These are phyloP conservation scores for Chloroclystis v-ata DNA, from an alignment of 2,888 invertebrate genomes.

Conservation along the genomic window DNA sequence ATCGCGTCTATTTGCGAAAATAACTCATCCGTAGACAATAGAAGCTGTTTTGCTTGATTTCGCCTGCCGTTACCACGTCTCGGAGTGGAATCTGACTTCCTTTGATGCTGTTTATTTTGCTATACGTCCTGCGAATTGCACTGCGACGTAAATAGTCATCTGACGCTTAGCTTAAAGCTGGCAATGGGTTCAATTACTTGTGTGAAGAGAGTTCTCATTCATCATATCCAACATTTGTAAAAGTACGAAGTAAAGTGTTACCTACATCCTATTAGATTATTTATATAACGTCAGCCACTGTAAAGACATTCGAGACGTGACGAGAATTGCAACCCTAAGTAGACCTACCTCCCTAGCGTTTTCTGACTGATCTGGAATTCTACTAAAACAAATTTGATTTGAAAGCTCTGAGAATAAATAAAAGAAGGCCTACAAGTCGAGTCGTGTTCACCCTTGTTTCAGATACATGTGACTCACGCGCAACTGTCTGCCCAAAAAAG, in stretches of 20 bases:
- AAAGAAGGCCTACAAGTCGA: constrained; percentile 3
- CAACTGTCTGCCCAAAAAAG: constrained; percentile 50
- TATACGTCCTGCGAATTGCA: constrained; percentile 45
- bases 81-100: constrained; percentile 65
- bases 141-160: constrained; percentile 76
- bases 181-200: constrained; percentile 20
- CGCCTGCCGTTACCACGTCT: constrained; percentile 42
- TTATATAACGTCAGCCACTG: too few relatives aligned
- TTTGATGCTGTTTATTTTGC: constrained; percentile 77
- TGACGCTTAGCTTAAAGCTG: constrained; percentile 54
- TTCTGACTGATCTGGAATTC: too few relatives aligned
- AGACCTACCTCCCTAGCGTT: too few relatives aligned
- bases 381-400: too few relatives aligned
- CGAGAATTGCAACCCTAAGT: too few relatives aligned
- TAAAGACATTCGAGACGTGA: too few relatives aligned
- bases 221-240: too few relatives aligned
- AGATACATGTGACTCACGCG: constrained; percentile 35
- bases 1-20: constrained; percentile 68
- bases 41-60: constrained; percentile 67
- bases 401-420: background rate
- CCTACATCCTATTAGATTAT: too few relatives aligned
- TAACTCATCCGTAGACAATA: constrained; percentile 75
- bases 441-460: constrained; percentile 13
- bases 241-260: too few relatives aligned
- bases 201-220: background rate